Percentiles rank a stretch among this genome's conserved stretches.
Evolutionary conservation across 2,888 invertebrate species (phyloP).

Genomic region (Onthophagus sagittarius): DNA sequence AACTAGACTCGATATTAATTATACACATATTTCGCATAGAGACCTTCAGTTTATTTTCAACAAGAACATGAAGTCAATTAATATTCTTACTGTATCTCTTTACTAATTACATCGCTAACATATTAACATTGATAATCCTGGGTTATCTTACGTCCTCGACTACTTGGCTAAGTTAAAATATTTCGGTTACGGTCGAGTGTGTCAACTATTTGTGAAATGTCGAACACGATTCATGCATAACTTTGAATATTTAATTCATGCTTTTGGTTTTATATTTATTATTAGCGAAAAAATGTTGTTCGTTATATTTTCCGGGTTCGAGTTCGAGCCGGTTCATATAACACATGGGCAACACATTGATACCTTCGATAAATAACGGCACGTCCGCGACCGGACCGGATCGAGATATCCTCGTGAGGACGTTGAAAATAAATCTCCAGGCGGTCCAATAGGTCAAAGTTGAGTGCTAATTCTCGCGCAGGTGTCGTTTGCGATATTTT

Average conservation of each 20-base stretch:
- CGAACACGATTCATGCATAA: neutral
- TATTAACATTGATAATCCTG: neutral
- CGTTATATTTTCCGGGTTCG: neutral
- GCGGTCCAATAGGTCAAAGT: conserved; percentile 31
- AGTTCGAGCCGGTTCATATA: neutral
- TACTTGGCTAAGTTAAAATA: neutral
- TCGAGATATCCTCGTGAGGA: conserved; percentile 28
- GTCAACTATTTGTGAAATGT: neutral
- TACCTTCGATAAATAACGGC: neutral
- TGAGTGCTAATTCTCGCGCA: conserved; percentile 29
- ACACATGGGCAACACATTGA: neutral
- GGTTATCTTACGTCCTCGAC: neutral
- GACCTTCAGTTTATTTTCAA: neutral
- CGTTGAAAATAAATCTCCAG: conserved; percentile 28
- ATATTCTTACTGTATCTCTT: neutral
- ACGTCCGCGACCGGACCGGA: neutral
- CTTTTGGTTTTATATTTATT: too few species aligned
- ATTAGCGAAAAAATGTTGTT: too few species aligned
- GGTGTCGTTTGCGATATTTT: conserved; percentile 21
- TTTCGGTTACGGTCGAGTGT: neutral
- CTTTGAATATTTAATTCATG: neutral
- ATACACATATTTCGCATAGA: neutral
- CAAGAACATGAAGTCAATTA: neutral
- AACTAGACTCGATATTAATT: neutral
- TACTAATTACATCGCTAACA: neutral